Conservation (phyloP, 2,113 vertebrate genomes). For the Xenotilapia longispinis region DNA sequence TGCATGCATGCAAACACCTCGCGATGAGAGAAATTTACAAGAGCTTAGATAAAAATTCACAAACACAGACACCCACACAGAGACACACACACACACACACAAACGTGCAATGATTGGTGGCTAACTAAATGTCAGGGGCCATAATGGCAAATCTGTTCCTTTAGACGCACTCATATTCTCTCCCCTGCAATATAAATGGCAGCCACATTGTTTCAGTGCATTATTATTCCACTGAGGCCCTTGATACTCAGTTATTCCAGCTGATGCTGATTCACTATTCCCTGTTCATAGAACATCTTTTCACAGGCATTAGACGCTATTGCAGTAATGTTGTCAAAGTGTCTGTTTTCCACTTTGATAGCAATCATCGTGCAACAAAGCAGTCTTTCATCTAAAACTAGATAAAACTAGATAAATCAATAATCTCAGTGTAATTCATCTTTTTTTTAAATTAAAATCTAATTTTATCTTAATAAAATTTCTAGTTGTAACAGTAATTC, state of each 20-base stretch:
- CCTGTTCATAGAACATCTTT: background rate
- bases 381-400: background rate
- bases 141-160: conserved; percentile 54
- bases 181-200: background rate
- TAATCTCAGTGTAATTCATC: background rate
- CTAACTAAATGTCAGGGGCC: conserved; percentile 56
- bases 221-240: conserved; percentile 10
- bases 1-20: background rate
- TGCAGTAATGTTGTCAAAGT: background rate
- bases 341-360: background rate
- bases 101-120: conserved; percentile 41
- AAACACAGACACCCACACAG: background rate
- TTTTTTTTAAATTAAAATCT: background rate
- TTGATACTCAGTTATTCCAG: background rate
- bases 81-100: background rate
- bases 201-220: conserved; percentile 3
- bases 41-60: background rate
- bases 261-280: background rate
- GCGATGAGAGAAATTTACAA: background rate
- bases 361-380: background rate
- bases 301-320: background rate
- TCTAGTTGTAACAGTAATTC: background rate
- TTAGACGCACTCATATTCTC: conserved; percentile 38
- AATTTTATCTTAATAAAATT: background rate
- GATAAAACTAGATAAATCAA: background rate